A percentile compares a stretch with the other conserved stretches of the same genome.
phyloP scores from a whole-genome alignment of 2,888 invertebrate species.

The Holacanthella duospinosa region DNA sequence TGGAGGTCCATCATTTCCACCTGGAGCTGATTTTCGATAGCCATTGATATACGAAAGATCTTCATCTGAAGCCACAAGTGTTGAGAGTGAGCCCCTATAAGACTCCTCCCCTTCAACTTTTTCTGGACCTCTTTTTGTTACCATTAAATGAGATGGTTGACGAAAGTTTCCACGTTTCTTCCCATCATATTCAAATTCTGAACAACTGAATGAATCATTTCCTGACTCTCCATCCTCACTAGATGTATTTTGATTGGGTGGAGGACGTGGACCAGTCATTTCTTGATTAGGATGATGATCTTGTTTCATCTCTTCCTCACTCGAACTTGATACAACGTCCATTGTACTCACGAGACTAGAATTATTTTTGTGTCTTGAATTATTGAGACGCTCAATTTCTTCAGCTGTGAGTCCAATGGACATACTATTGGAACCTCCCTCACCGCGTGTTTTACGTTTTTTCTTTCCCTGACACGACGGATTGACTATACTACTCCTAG shows the following conservation, averaged over 20 bases:
- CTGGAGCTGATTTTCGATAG: neutral
- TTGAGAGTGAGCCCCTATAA: constrained; percentile 84
- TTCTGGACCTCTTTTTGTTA: constrained; percentile 17
- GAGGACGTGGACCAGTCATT: neutral
- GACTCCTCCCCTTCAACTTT: constrained; percentile 54
- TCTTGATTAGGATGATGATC: constrained; percentile 12
- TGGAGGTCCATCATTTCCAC: neutral
- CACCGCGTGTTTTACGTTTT: constrained; percentile 43
- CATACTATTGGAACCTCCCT: constrained; percentile 49
- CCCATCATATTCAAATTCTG: constrained; percentile 93
- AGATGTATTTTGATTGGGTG: constrained; percentile 29
- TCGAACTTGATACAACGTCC: constrained; percentile 81
- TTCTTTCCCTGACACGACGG: constrained; percentile 39
- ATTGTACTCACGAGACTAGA: constrained; percentile 83
- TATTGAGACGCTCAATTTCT: constrained; percentile 74
- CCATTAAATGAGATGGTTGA: neutral
- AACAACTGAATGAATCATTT: constrained; percentile 95
- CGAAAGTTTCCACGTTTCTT: constrained; percentile 38
- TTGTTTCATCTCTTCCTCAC: constrained; percentile 37
- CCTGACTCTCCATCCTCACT: constrained; percentile 66
- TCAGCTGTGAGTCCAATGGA: constrained; percentile 81
- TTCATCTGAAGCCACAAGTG: constrained; percentile 85
- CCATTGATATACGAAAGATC: constrained; percentile 48
- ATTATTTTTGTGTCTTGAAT: constrained; percentile 66
- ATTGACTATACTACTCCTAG: constrained; percentile 40